Percentiles rank a stretch among this genome's conserved stretches.
Conservation (phyloP, 2,113 vertebrate species). For the Pica pica region DNA sequence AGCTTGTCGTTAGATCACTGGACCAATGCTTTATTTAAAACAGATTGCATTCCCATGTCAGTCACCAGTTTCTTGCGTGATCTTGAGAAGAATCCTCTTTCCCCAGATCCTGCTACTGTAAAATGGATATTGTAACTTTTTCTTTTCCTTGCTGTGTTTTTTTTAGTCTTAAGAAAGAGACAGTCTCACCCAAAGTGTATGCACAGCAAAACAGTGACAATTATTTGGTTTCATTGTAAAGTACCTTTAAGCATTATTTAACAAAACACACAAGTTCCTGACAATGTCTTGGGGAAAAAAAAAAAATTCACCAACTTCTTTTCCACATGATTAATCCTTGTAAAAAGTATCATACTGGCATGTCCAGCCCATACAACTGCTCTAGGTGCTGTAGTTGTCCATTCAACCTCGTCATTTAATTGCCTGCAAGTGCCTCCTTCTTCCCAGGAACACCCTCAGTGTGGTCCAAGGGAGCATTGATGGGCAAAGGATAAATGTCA, state of each 20-base stretch:
- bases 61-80: not conserved
- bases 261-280: not conserved
- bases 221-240: not conserved
- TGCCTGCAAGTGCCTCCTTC: not conserved
- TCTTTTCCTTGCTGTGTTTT: not conserved
- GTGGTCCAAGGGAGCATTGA: not conserved
- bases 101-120: not conserved
- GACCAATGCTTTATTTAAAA: not conserved
- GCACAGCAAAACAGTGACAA: not conserved
- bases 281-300: not conserved
- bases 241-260: not conserved
- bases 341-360: not conserved
- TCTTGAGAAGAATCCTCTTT: not conserved
- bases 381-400: not conserved
- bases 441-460: not conserved
- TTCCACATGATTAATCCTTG: not conserved
- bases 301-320: not conserved
- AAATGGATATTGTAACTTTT: not conserved
- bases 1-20: not conserved
- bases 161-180: not conserved
- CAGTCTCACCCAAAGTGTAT: rapidly evolving
- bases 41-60: not conserved
- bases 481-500: not conserved
- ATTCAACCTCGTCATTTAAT: not conserved
- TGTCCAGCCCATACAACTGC: not conserved